Evolutionary conservation across 1,140 invertebrate genomes (phyloP).

Genomic region (Musca vetustissima): DNA sequence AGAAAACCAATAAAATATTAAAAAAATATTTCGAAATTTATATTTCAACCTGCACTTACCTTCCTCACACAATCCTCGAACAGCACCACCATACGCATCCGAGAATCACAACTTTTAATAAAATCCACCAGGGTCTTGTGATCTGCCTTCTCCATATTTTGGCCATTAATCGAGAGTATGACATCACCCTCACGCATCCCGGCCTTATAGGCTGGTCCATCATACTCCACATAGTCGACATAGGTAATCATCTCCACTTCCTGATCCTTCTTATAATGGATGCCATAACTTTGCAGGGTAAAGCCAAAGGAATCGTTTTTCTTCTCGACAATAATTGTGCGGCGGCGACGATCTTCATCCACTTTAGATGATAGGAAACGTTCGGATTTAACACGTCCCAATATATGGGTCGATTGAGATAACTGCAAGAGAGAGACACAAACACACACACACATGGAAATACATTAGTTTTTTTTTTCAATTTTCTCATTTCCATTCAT

Average conservation of each 20-base stretch:
- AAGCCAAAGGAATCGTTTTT: constrained; percentile 91
- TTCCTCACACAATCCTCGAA: constrained; percentile 94
- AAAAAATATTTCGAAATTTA: neutral
- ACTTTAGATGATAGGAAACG: constrained; percentile 71
- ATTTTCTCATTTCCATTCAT: no score
- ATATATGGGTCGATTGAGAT: constrained; percentile 62
- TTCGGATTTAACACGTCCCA: constrained; percentile 82
- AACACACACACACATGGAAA: no score
- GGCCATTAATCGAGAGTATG: constrained; percentile 91
- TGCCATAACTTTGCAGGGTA: constrained; percentile 92
- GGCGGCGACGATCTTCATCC: constrained; percentile 78
- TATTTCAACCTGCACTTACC: constrained; percentile 51
- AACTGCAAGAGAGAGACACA: constrained; percentile 33
- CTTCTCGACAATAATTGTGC: constrained; percentile 90
- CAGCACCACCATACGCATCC: constrained; percentile 92
- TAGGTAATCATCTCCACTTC: constrained; percentile 89
- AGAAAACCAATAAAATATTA: constrained; percentile 36
- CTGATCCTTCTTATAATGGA: constrained; percentile 86
- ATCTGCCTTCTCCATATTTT: constrained; percentile 87
- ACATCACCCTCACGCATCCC: constrained; percentile 94
- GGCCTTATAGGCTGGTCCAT: constrained; percentile 84
- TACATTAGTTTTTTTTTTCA: no score
- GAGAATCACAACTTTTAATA: constrained; percentile 84
- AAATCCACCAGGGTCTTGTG: constrained; percentile 88
- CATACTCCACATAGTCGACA: constrained; percentile 92